A percentile compares a stretch with the other conserved stretches of the same genome.
Conservation (phyloP, 2,888 invertebrate genomes). For the Harpagoxenus sublaevis region DNA sequence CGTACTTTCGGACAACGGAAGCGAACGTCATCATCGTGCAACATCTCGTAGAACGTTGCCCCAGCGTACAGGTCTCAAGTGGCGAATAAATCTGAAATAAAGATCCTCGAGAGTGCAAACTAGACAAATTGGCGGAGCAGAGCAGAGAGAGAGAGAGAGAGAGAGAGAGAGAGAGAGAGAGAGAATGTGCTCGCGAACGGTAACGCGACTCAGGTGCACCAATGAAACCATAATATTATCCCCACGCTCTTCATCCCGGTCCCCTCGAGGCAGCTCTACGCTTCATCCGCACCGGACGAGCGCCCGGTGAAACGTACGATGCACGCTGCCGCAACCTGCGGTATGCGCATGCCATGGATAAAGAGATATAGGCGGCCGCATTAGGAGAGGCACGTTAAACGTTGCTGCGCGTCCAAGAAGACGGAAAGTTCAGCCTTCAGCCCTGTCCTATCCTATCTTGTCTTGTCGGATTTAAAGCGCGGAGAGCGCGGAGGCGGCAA, state of each 20-base stretch:
- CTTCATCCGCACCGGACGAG: not conserved
- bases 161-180: not conserved
- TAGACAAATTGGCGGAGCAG: slow-evolving; percentile 60
- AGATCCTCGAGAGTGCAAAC: slow-evolving; percentile 58
- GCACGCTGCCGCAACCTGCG: not conserved
- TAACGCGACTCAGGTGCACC: slow-evolving; percentile 71
- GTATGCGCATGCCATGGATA: slow-evolving; percentile 33
- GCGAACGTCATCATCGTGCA: slow-evolving; percentile 17
- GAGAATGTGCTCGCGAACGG: slow-evolving; percentile 21
- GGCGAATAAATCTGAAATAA: slow-evolving; percentile 61
- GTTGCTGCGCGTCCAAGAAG: slow-evolving; percentile 56
- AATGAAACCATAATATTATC: slow-evolving; percentile 78
- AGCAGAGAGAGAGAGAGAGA: not conserved
- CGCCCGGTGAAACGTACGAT: slow-evolving; percentile 4
- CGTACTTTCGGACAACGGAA: not conserved
- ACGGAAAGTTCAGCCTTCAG: slow-evolving; percentile 19
- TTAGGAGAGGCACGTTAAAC: slow-evolving; percentile 55
- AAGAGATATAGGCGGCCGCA: slow-evolving; percentile 47
- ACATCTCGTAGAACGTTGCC: slow-evolving; percentile 18
- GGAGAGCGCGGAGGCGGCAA: not conserved
- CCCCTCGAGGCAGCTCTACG: slow-evolving; percentile 52
- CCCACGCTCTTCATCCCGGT: slow-evolving; percentile 70
- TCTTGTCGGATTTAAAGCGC: slow-evolving; percentile 28
- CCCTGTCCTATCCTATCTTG: not conserved
- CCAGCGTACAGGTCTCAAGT: slow-evolving; percentile 19